These are phyloP conservation scores for Ypsolopha sequella DNA, from an alignment of 2,888 invertebrate genomes.

Conservation along the genomic window DNA sequence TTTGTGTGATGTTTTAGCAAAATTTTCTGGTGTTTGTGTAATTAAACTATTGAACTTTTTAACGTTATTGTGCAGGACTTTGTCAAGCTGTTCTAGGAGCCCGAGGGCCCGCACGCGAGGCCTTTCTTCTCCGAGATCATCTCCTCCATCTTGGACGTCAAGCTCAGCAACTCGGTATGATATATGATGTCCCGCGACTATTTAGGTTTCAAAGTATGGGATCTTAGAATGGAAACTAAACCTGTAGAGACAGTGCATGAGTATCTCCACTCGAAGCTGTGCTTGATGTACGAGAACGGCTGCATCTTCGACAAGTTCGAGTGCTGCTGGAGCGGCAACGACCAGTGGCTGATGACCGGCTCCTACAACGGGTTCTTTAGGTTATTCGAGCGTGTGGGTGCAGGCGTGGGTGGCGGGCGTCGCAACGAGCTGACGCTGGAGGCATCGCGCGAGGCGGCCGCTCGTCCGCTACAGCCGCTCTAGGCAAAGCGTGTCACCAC, in stretches of 20 bases:
- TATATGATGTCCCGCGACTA: slow-evolving; percentile 98
- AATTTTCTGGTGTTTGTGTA: slow-evolving; percentile 65
- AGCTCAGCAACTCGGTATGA: slow-evolving; percentile 98
- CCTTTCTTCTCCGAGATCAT: slow-evolving; percentile 99
- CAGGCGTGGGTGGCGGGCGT: slow-evolving; percentile 23
- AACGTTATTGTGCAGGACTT: slow-evolving; percentile 71
- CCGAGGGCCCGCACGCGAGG: slow-evolving; percentile 97
- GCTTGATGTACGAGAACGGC: slow-evolving; percentile 99
- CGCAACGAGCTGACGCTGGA: slow-evolving; percentile 90
- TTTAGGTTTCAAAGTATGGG: slow-evolving; percentile 99
- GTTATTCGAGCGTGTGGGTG: slow-evolving; percentile 15
- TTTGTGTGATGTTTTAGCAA: slow-evolving; percentile 69
- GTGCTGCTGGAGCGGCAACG: slow-evolving; percentile 99
- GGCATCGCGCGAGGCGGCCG: slow-evolving; percentile 94
- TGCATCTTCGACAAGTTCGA: slow-evolving; percentile 99
- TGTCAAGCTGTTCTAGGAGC: slow-evolving; percentile 99
- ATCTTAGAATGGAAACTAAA: slow-evolving; percentile 98
- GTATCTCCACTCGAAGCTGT: slow-evolving; percentile 96
- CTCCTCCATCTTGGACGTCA: slow-evolving; percentile 99
- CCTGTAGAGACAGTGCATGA: slow-evolving; percentile 99
- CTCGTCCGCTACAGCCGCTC: slow-evolving; percentile 90
- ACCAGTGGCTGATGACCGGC: slow-evolving; percentile 98
- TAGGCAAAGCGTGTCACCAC: slow-evolving; percentile 95
- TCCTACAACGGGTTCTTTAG: slow-evolving; percentile 98
- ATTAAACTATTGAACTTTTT: slow-evolving; percentile 64